Evolutionary conservation across 2,797 vertebrate species (phyloP).

Genomic region (Hoplostethus mediterraneus): DNA sequence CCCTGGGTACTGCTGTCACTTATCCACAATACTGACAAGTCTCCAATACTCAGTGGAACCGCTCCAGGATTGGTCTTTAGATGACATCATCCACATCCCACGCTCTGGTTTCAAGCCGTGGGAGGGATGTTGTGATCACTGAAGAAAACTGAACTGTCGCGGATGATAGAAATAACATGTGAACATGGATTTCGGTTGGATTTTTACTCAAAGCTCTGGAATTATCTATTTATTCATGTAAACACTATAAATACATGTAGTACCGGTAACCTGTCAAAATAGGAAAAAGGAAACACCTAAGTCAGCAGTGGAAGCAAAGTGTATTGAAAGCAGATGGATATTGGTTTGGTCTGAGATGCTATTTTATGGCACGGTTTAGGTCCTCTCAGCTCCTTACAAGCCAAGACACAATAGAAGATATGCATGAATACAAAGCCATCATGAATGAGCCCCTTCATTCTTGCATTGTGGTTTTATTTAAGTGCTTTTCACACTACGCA

Average conservation of each 20-base stretch:
- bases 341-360: background rate
- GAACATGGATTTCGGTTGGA: constrained; percentile 11
- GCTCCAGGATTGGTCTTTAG: constrained; percentile 16
- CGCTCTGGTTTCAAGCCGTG: constrained; percentile 46
- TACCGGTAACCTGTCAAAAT: background rate
- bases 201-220: background rate
- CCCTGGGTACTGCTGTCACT: constrained; percentile 8
- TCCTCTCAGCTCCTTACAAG: background rate
- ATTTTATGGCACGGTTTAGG: background rate
- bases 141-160: constrained; percentile 21
- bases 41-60: constrained; percentile 7
- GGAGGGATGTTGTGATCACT: constrained; percentile 22
- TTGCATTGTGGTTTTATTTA: constrained; percentile 16
- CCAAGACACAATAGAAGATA: background rate
- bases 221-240: constrained; percentile 14
- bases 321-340: constrained; percentile 14
- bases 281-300: constrained; percentile 7
- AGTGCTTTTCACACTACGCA: background rate
- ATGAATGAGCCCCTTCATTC: background rate
- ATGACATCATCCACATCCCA: constrained; percentile 43
- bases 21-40: constrained; percentile 2
- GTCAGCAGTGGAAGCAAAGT: constrained; percentile 8
- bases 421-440: background rate
- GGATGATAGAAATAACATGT: constrained; percentile 45
- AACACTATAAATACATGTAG: background rate